Evolutionary conservation across 2,797 vertebrate genomes (phyloP).

Genomic region (Eutrigla gurnardus): DNA sequence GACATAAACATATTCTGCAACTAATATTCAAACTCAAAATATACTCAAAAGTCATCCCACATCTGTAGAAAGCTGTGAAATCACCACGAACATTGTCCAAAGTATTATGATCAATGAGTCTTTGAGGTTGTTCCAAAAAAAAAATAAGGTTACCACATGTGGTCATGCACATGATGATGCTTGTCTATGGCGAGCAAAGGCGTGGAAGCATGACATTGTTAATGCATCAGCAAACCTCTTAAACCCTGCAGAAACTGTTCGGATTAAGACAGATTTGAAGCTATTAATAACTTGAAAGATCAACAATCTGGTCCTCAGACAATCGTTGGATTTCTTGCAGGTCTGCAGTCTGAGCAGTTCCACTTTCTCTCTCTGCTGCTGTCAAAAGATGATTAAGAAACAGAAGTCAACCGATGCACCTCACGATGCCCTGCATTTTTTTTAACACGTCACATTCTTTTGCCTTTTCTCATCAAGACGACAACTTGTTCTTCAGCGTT

Average conservation of each 20-base stretch:
- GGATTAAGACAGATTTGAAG: background rate
- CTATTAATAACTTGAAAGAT: background rate
- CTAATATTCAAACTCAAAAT: background rate
- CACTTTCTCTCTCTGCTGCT: background rate
- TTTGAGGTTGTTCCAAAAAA: background rate
- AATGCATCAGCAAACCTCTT: background rate
- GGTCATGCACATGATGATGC: background rate
- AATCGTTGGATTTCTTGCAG: background rate
- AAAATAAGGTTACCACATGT: background rate
- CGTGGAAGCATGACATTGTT: background rate
- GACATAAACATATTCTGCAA: background rate
- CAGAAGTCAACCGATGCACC: background rate
- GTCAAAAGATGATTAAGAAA: background rate
- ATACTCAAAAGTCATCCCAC: background rate
- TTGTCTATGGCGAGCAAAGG: background rate
- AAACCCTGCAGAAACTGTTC: background rate
- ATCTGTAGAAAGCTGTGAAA: background rate
- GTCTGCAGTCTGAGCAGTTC: background rate
- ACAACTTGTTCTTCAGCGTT: background rate
- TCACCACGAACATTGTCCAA: background rate
- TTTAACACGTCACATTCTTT: too few relatives aligned
- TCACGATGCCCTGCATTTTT: background rate
- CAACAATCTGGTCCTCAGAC: background rate
- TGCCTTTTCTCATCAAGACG: background rate
- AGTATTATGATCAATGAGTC: background rate